Evolutionary conservation across 2,888 invertebrate species (phyloP), one percentile per base, ranked within the genome.

Genomic region (Drosophila multiciliata): DNA sequence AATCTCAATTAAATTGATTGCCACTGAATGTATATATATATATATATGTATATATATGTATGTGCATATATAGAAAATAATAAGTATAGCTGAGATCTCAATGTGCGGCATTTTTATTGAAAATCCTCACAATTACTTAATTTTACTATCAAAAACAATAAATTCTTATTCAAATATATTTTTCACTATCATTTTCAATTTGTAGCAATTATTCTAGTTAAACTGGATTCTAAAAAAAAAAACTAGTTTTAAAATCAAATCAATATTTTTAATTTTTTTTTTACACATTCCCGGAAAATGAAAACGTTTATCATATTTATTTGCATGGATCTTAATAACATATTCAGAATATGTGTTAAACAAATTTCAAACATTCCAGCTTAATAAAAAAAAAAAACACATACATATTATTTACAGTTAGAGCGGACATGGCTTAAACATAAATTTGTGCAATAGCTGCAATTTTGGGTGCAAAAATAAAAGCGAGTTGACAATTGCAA

Each of bases 1-100:
- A 87, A 87, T 87, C 87, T 87, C 89, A 87, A 87, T 87, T 87
- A 87, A 87, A 87, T 75, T 87, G 89, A 89, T 87, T 69, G 87
- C 87, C 80, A 80, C 73, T 59, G 76, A 59, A 76, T 32, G 70
- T n/a, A 23, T 23, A 45, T 45, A 45, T 20, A 7, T 20, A 20
- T 20, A 15, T 23, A 45, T 20, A 45, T 23, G 8, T 8, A 36
- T 26, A 2, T n/a, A 7, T 54, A 26, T 54, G 12, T 23, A 15
- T 45, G 12, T 52, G 6, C 23, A 17, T 6, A 23, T 23, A 23
- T 12, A 5, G 9, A 36, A 2, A 11, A 23, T 11, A 6, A 54
- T 36, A 23, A 17, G 11, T 36, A 17, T 12, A 54, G 54, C 26
- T n/a, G 12, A 26, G 26, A 26, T 8, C 8, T 33, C n/a, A 38